Percentiles rank a stretch among this genome's conserved stretches.
phyloP scores from a whole-genome alignment of 2,888 invertebrate genomes.

The Caenorhabditis becei region DNA sequence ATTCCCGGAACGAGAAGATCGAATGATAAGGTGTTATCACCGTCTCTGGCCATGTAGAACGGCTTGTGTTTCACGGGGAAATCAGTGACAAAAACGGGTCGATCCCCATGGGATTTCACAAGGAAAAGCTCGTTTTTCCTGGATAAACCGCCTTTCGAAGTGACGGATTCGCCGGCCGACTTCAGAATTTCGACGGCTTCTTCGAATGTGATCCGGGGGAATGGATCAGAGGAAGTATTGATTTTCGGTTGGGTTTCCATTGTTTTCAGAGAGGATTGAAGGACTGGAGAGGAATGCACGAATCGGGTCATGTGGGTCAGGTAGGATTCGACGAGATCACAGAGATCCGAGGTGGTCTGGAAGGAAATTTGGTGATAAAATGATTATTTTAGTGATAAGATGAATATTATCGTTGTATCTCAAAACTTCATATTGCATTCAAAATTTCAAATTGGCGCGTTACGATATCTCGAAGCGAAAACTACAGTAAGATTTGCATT shows the following conservation, averaged over 20 bases:
- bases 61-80: conserved; percentile 94
- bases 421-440: no score
- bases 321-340: not conserved
- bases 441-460: no score
- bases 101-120: conserved; percentile 76
- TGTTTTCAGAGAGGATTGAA: not conserved
- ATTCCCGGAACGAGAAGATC: conserved; percentile 92
- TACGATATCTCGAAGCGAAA: no score
- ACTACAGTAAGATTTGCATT: no score
- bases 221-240: not conserved
- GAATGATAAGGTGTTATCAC: conserved; percentile 83
- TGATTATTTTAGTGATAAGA: no score
- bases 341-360: not conserved
- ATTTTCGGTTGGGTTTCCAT: not conserved
- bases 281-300: not conserved
- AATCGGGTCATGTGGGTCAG: not conserved
- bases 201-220: conserved; percentile 67
- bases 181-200: conserved; percentile 71
- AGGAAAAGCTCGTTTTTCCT: conserved; percentile 74
- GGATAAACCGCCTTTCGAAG: conserved; percentile 63
- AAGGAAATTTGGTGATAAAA: not conserved
- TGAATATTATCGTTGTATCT: no score
- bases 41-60: conserved; percentile 88
- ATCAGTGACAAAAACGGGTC: conserved; percentile 91
- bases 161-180: conserved; percentile 35